Evolutionary conservation across 2,113 vertebrate species (phyloP).

Genomic region (Papio anubis): DNA sequence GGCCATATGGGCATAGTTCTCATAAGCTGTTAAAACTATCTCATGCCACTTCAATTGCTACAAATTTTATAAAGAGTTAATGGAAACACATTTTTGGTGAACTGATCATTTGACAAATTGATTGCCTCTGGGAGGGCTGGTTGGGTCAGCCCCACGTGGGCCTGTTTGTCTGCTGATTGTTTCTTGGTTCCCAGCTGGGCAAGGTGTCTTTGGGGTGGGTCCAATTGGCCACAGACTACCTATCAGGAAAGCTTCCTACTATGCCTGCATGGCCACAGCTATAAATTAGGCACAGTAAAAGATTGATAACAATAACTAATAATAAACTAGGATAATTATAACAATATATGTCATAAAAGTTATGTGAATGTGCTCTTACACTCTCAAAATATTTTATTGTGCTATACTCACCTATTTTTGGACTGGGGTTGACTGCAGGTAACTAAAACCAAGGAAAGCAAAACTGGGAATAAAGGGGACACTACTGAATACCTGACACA

Average conservation of each 20-base stretch:
- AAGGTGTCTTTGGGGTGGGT: background rate
- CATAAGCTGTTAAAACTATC: background rate
- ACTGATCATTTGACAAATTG: background rate
- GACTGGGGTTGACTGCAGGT: background rate
- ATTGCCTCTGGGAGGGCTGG: background rate
- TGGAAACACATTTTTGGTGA: background rate
- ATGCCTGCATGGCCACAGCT: background rate
- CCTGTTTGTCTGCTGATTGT: background rate
- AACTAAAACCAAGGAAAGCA: background rate
- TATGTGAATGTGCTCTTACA: background rate
- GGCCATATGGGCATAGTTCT: background rate
- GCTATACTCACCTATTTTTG: background rate
- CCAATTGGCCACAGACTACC: background rate
- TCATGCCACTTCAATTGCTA: background rate
- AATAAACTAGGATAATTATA: background rate
- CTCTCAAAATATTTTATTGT: background rate
- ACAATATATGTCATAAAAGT: background rate
- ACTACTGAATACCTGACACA: background rate
- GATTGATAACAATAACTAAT: background rate
- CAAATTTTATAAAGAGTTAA: background rate
- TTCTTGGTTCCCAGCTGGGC: background rate
- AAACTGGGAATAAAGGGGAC: background rate
- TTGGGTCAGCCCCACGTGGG: background rate
- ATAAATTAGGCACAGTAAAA: background rate
- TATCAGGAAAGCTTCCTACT: background rate